Base-by-base conservation (phyloP, 2,113 vertebrate genomes). In the Perccottus glenii region DNA sequence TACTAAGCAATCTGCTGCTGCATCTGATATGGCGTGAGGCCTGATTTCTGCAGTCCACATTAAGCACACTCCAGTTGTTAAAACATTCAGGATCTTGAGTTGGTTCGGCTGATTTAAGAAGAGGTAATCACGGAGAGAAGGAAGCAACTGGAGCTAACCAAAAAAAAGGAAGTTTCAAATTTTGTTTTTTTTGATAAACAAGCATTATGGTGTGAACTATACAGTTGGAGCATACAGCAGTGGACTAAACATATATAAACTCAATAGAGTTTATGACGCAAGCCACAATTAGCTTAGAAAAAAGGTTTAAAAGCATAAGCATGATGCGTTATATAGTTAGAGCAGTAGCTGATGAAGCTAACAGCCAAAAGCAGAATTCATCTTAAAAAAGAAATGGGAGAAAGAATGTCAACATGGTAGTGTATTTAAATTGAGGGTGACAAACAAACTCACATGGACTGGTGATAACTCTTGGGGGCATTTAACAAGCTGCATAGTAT, bases 21-120 rank as follows among this genome's bases (percentile, higher is more conserved):
- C 89, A 91, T 91, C 89, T 90, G 87, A 89, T 67, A 74, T 85
- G 73, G 66, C 55, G 75, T 73, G 77, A 79, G 65, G 72, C 75
- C 60, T 1, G 11, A 68, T 68, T 76, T 90, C 85, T 84, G 71
- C 75, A 75, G 67, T 77, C 89, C 84, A 88, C 82, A 87, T 83
- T 69, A 33, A 44, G 77, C 73, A 62, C 58, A 64, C 52, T 12
- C 68, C 2, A 64, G 72, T 69, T 81, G 85, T 75, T 67, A 64
- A 81, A 55, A 63, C 79, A 52, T 64, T 46, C 62, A 81, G 75
- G 51, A 70, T 67, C 75, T 79, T 45, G 62, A 75, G 64, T 72
- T 14, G 8, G 72, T 73, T 68, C 77, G 82, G 74, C 78, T 70
- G 46, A 85, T 85, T 82, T 84, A 91, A 89, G 90, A 87, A 85